Evolutionary conservation across 1,140 invertebrate species (phyloP).

Genomic region (Microvelia longipes): DNA sequence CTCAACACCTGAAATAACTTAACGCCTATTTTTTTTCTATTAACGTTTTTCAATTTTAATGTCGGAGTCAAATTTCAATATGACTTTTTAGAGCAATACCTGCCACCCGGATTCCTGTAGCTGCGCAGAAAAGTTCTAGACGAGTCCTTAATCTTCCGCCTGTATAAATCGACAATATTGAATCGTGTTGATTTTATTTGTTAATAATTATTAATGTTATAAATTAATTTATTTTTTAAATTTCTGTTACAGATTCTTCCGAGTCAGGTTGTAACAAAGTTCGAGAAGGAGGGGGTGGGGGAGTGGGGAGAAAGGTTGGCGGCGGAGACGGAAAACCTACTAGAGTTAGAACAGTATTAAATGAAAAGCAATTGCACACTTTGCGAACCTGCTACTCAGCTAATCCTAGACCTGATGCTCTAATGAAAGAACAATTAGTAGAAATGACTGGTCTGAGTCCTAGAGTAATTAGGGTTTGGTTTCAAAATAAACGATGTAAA

Average conservation of each 20-base stretch:
- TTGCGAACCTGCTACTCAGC: conserved; percentile 87
- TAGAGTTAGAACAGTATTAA: conserved; percentile 89
- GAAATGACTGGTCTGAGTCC: conserved; percentile 96
- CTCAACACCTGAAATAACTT: too few species aligned
- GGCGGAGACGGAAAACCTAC: conserved; percentile 81
- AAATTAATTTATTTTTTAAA: not conserved
- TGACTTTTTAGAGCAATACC: too few species aligned
- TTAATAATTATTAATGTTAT: too few species aligned
- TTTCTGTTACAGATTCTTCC: conserved; percentile 52
- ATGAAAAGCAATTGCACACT: conserved; percentile 96
- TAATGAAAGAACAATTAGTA: conserved; percentile 98
- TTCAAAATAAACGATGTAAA: conserved; percentile 98
- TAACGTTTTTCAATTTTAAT: too few species aligned
- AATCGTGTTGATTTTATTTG: too few species aligned
- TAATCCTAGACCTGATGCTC: conserved; percentile 92
- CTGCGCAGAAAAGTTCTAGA: too few species aligned
- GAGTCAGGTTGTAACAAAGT: conserved; percentile 71
- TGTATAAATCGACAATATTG: too few species aligned
- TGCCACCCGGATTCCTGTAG: too few species aligned
- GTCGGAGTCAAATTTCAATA: too few species aligned
- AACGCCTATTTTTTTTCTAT: too few species aligned
- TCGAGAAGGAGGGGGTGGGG: conserved; percentile 36
- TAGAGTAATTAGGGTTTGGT: conserved; percentile 93
- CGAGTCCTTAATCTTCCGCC: too few species aligned
- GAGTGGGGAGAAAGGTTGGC: conserved; percentile 35